Conservation (phyloP, 2,797 vertebrate genomes). For the Lophotriccus pileatus region DNA sequence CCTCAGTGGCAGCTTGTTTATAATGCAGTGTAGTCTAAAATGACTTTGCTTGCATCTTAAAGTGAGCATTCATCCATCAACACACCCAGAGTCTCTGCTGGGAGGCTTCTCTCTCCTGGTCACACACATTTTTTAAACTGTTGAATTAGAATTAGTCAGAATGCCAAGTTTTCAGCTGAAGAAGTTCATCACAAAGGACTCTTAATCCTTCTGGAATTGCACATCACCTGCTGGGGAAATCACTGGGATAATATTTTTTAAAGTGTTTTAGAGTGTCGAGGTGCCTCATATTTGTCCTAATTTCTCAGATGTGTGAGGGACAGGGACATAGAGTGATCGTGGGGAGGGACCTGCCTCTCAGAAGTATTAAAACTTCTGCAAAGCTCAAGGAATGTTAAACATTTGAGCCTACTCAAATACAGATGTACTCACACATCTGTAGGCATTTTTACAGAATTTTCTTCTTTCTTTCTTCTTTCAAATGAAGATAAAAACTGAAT, state of each 20-base stretch:
- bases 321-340: background rate
- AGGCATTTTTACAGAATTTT: background rate
- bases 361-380: background rate
- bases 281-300: background rate
- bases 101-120: background rate
- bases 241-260: background rate
- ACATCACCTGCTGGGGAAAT: background rate
- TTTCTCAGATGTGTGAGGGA: background rate
- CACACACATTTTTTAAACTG: background rate
- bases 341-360: background rate
- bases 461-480: background rate
- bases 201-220: background rate
- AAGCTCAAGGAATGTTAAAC: background rate
- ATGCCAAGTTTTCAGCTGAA: background rate
- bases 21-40: background rate
- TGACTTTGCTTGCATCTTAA: constrained; percentile 16
- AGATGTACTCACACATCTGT: background rate
- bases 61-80: background rate
- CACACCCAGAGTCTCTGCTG: background rate
- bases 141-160: background rate
- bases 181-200: background rate
- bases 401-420: background rate
- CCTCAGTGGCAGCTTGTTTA: background rate
- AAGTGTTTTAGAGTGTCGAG: background rate
- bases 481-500: background rate